Percentiles rank a stretch among this genome's conserved stretches.
phyloP scores from a whole-genome alignment of 2,888 invertebrate species.

The Agriopis leucophaearia region DNA sequence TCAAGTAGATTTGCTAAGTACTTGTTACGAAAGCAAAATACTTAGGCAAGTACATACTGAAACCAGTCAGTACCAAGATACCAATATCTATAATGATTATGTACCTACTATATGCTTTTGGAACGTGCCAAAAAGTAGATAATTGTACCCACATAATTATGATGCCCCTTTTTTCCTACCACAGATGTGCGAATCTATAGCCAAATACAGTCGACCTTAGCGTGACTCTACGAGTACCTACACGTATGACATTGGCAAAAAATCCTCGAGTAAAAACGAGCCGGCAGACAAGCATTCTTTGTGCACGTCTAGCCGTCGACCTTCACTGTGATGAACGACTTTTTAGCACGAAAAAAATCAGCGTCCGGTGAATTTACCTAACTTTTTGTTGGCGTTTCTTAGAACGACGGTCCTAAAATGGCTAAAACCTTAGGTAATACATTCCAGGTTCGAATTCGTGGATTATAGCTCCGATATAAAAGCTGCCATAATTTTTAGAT shows the following conservation, averaged over 20 bases:
- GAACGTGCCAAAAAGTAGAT: conserved; percentile 7
- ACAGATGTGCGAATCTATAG: conserved; percentile 71
- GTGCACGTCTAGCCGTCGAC: conserved; percentile 80
- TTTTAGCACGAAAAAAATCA: conserved; percentile 75
- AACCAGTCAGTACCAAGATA: too few species aligned
- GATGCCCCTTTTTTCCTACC: conserved; percentile 58
- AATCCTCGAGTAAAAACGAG: conserved; percentile 75
- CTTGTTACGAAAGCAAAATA: too few species aligned
- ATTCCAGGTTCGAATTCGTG: conserved; percentile 64
- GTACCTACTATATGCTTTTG: background rate
- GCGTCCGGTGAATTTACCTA: conserved; percentile 84
- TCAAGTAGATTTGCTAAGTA: too few species aligned
- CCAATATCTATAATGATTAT: too few species aligned
- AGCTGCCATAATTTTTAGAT: conserved; percentile 78
- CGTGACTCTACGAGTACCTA: conserved; percentile 73
- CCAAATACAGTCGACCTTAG: conserved; percentile 78
- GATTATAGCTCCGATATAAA: conserved; percentile 69
- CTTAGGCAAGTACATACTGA: too few species aligned
- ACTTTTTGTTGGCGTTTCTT: conserved; percentile 79
- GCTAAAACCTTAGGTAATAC: conserved; percentile 68
- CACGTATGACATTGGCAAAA: conserved; percentile 82
- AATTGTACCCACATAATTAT: background rate
- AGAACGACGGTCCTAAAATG: conserved; percentile 69
- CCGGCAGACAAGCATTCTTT: conserved; percentile 81
- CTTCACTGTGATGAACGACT: conserved; percentile 82